Evolutionary conservation across 2,797 vertebrate genomes (phyloP), one percentile per base, ranked within the genome.

Genomic region (Pogoniulus pusillus): DNA sequence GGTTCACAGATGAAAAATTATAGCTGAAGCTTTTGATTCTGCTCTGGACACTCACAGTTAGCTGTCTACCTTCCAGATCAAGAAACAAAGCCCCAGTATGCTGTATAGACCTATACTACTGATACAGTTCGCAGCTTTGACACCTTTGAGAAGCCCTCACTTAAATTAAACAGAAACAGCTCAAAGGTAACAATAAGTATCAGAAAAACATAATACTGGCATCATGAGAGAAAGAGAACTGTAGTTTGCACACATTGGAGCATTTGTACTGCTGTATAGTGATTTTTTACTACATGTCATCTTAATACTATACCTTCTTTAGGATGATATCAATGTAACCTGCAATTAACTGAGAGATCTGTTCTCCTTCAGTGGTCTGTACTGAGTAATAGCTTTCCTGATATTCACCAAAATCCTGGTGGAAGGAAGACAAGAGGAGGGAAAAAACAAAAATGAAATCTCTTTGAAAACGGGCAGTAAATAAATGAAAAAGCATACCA

Each of bases 371-470:
- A 24, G 99, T 99, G 47, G 99, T 99, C 95, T 99, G 99, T 54
- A 99, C 99, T 0, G 99, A 99, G 91, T 99, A 99, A 97, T 99
- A 99, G 95, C 99, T 99, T 96, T 99, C 99, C 96, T 99, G 99
- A 96, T 99, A 99, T 92, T 99, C 99, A 22, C 99, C 99, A 91
- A 99, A 99, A 97, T 99, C 99, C 99, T 99, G 77, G 39, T 64
- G 15, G 63, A 37, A 34, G 15, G 18, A 74, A 30, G 77, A 73
- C 20, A 19, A 12, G 26, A 76, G 22, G 23, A 23, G 47, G 47
- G 47, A 12, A 23, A 49, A 45, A 49, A 24, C 7, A 14, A 1
- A n/a, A 22, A 23, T 39, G 78, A 49, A 49, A 18, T 4, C 11
- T 18, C 9, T 37, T 49, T 20, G 18, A 43, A 51, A 70, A 53